Evolutionary conservation across 2,113 vertebrate genomes (phyloP), one percentile per base, ranked within the genome.

Genomic region (Polypterus senegalus): DNA sequence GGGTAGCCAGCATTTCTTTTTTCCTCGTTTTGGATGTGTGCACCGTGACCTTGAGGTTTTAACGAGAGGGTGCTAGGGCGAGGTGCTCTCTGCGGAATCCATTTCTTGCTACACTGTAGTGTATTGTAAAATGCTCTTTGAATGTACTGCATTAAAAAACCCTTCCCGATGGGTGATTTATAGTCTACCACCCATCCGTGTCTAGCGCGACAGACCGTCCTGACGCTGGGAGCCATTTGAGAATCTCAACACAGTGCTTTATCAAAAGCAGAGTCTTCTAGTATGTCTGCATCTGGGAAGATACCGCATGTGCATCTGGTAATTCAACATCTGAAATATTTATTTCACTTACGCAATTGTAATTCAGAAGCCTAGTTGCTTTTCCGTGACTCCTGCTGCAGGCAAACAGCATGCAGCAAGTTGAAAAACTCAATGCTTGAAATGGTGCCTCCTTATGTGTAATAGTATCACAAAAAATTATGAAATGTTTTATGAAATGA

Each of bases 91-190:
- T 72, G 67, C 47, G 76, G 80, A 83, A 80, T 74, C 79, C 83
- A 87, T 87, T 81, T 86, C 86, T 86, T 87, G 85, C 81, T 80
- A 82, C 79, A 81, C 77, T 75, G 79, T 82, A 82, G 82, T 45
- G 44, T 52, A 8, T 63, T 81, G 83, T 81, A 82, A 85, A 82
- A 88, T 84, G 79, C 82, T 84, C 82, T 83, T 74, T 81, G 80
- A 74, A 84, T 85, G 72, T 69, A 81, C 81, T 83, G 81, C 81
- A 84, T 87, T 86, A 86, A 86, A 87, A 87, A 88, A 77, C 81
- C 86, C 86, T 87, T 85, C 84, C 82, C 81, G 81, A 73, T 75
- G 70, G 67, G 79, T 88, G 86, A 88, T 88, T 88, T 88, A 87
- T 88, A 77, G 77, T 75, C 77, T 54, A 66, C 67, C 69, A 69